Percentiles rank a stretch among this genome's conserved stretches.
These are phyloP conservation scores for Anarsia innoxiella DNA, from an alignment of 2,888 invertebrate genomes.

Conservation along the genomic window DNA sequence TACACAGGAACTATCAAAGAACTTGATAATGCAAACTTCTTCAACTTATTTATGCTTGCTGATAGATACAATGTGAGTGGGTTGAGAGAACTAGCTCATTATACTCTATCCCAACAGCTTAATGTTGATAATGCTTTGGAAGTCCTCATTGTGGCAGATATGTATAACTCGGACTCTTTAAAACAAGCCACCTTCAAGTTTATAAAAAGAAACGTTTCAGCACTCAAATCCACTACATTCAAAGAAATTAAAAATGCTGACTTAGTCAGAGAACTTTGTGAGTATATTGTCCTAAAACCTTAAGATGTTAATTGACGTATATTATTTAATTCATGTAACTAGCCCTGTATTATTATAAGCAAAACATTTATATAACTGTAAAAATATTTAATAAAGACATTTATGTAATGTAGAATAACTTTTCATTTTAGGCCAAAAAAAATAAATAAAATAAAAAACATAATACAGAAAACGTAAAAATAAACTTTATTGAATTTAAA, in stretches of 20 bases:
- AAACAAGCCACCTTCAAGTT: constrained; percentile 48
- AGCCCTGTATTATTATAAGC: neutral
- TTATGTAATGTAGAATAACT: neutral
- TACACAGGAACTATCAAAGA: constrained; percentile 54
- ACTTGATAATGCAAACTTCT: constrained; percentile 41
- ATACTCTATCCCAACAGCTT: constrained; percentile 42
- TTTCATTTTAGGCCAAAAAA: constrained; percentile 19
- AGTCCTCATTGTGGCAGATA: constrained; percentile 46
- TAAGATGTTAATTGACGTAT: too few relatives aligned
- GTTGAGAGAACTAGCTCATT: constrained; percentile 42
- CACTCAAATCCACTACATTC: constrained; percentile 38
- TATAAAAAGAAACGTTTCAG: constrained; percentile 44
- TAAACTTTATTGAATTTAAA: constrained; percentile 67
- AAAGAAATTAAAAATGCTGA: constrained; percentile 46
- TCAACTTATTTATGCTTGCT: constrained; percentile 47
- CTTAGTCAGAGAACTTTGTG: constrained; percentile 47
- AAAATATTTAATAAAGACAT: neutral
- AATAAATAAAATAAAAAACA: constrained; percentile 47
- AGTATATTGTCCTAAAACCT: constrained; percentile 30
- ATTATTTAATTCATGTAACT: too few relatives aligned
- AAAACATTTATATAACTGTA: neutral
- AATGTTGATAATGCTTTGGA: constrained; percentile 49
- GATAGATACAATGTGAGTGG: constrained; percentile 54
- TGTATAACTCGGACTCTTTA: constrained; percentile 46
- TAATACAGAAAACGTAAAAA: constrained; percentile 66